Conservation (phyloP, 1,140 invertebrate genomes). For the Drosophila azteca region DNA sequence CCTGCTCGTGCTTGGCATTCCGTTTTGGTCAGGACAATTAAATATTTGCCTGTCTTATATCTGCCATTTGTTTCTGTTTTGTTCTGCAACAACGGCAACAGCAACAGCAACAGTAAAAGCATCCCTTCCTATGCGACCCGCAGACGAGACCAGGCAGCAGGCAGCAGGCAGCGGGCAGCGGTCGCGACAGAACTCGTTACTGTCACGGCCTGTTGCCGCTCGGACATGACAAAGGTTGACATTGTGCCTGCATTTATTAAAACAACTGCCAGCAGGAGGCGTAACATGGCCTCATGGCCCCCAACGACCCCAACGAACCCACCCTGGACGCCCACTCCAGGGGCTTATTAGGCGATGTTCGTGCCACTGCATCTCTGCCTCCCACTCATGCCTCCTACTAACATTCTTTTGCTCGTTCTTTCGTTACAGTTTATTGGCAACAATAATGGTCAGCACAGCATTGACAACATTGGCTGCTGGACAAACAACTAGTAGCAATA, state of each 20-base stretch:
- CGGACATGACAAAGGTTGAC: conserved; percentile 78
- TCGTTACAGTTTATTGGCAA: conserved; percentile 79
- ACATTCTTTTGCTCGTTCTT: neutral
- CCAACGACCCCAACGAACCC: neutral
- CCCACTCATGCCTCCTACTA: neutral
- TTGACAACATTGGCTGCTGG: conserved; percentile 83
- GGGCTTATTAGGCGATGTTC: conserved; percentile 25
- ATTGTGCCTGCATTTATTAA: conserved; percentile 75
- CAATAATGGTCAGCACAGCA: conserved; percentile 84
- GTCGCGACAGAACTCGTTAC: conserved; percentile 68
- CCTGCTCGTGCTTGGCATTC: conserved; percentile 37
- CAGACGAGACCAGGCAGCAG: neutral
- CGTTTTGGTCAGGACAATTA: conserved; percentile 52
- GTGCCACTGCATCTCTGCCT: neutral
- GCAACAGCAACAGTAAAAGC: neutral
- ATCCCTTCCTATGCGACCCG: conserved; percentile 13
- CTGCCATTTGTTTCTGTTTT: conserved; percentile 44
- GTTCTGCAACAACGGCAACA: neutral
- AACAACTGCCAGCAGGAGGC: conserved; percentile 59
- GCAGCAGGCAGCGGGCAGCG: neutral
- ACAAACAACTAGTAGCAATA: conserved; percentile 83
- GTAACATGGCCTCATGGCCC: conserved; percentile 6
- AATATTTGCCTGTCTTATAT: conserved; percentile 57
- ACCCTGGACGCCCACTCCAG: neutral
- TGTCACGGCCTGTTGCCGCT: conserved; percentile 70